Conservation (phyloP, 2,797 vertebrate species). For the Vultur gryphus region DNA sequence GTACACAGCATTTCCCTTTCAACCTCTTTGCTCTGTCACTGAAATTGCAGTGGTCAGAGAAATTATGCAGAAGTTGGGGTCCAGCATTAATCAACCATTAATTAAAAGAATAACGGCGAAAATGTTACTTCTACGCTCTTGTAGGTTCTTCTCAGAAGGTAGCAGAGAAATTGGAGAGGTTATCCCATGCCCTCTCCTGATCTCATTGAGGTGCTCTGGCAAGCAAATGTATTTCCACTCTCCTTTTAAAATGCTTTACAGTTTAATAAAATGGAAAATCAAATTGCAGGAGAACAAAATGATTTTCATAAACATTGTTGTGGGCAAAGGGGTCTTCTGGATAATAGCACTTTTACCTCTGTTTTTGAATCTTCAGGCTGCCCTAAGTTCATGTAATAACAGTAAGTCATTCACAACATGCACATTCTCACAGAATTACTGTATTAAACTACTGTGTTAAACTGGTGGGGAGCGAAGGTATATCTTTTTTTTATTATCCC, state of each 20-base stretch:
- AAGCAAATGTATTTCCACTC: neutral
- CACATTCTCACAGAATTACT: constrained; percentile 67
- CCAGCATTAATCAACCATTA: neutral
- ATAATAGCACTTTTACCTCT: constrained; percentile 73
- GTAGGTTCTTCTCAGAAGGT: neutral
- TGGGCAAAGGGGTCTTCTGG: constrained; percentile 53
- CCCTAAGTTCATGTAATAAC: constrained; percentile 51
- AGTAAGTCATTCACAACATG: constrained; percentile 56
- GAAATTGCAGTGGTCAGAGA: neutral
- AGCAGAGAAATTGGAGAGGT: neutral
- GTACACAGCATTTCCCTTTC: neutral
- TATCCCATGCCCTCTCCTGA: neutral
- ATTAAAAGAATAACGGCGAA: neutral
- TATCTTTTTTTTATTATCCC: constrained; percentile 26
- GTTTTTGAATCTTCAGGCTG: constrained; percentile 67
- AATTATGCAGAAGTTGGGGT: neutral
- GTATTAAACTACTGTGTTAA: constrained; percentile 66
- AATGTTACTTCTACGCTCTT: neutral
- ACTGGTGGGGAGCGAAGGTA: neutral
- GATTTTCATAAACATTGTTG: constrained; percentile 69
- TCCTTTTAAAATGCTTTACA: constrained; percentile 18
- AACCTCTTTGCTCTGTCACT: neutral
- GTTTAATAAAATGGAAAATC: constrained; percentile 42
- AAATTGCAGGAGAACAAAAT: constrained; percentile 55
- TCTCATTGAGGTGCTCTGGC: neutral